Conservation (phyloP, 2,888 invertebrate species). For the Zaprionus obscuricornis region DNA sequence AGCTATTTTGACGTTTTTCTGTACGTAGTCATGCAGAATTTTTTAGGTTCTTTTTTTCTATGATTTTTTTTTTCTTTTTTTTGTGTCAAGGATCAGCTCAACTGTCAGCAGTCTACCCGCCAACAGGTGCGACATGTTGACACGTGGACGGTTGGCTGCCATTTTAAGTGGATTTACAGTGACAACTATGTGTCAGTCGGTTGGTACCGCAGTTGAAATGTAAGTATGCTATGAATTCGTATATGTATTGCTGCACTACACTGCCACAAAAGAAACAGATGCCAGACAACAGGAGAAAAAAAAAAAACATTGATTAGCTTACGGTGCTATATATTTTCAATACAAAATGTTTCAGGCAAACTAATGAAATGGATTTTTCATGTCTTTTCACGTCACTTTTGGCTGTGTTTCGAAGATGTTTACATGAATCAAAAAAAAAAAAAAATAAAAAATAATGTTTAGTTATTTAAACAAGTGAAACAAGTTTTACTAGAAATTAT, state of each 20-base stretch:
- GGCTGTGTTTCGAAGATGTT: too few species aligned
- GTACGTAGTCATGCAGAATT: constrained; percentile 16
- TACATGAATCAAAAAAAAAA: too few species aligned
- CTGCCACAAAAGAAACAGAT: not conserved
- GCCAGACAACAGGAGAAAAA: not conserved
- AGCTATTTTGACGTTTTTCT: constrained; percentile 54
- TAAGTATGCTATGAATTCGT: constrained; percentile 32
- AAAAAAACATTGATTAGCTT: not conserved
- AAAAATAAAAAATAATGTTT: too few species aligned
- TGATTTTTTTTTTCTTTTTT: too few species aligned
- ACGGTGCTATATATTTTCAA: too few species aligned
- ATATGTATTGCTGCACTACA: constrained; percentile 1
- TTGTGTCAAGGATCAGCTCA: constrained; percentile 37
- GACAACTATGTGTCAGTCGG: constrained; percentile 58
- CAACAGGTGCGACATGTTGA: constrained; percentile 60
- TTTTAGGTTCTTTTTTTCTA: too few species aligned
- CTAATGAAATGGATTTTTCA: too few species aligned
- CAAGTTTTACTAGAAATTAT: too few species aligned
- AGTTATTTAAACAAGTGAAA: too few species aligned
- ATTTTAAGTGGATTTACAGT: constrained; percentile 70
- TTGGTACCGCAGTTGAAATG: constrained; percentile 6
- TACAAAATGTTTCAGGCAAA: too few species aligned
- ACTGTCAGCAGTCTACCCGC: constrained; percentile 15
- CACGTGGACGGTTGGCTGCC: constrained; percentile 61
- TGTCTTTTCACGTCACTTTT: too few species aligned